Conservation (phyloP, 1,140 invertebrate genomes). For the Drosophila eugracilis region DNA sequence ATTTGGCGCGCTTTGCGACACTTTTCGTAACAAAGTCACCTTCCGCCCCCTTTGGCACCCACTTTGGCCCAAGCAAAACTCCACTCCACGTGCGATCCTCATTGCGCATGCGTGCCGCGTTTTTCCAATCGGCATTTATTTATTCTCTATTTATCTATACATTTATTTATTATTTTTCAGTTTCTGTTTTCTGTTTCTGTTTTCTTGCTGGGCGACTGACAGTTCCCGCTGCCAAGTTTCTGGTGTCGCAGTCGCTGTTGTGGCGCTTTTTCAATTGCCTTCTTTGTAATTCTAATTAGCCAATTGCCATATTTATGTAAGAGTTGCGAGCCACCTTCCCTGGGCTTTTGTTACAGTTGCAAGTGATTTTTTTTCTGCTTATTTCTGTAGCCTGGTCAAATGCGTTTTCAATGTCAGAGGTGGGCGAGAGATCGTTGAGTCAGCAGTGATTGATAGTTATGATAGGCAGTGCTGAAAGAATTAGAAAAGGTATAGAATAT, state of each 20-base stretch:
- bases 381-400: slow-evolving; percentile 16
- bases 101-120: slow-evolving; percentile 72
- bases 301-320: slow-evolving; percentile 68
- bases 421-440: slow-evolving; percentile 13
- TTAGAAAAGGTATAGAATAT: background rate
- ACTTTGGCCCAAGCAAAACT: slow-evolving; percentile 1
- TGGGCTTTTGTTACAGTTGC: slow-evolving; percentile 59
- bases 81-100: slow-evolving; percentile 54
- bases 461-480: background rate
- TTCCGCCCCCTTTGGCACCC: background rate
- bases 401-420: slow-evolving; percentile 43
- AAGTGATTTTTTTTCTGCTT: slow-evolving; percentile 30
- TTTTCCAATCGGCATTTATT: slow-evolving; percentile 77
- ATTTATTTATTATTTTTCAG: slow-evolving; percentile 79
- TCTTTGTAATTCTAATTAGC: slow-evolving; percentile 82
- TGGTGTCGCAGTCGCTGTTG: slow-evolving; percentile 54
- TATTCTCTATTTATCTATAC: slow-evolving; percentile 81
- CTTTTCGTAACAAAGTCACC: slow-evolving; percentile 64
- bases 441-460: slow-evolving; percentile 12
- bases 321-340: slow-evolving; percentile 11
- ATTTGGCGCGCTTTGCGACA: slow-evolving; percentile 78
- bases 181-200: slow-evolving; percentile 33
- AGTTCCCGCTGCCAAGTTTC: slow-evolving; percentile 38
- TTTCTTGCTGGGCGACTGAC: slow-evolving; percentile 50
- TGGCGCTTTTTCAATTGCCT: slow-evolving; percentile 80